Evolutionary conservation across 2,113 vertebrate genomes (phyloP), one percentile per base, ranked within the genome.

Genomic region (Platysternon megacephalum): DNA sequence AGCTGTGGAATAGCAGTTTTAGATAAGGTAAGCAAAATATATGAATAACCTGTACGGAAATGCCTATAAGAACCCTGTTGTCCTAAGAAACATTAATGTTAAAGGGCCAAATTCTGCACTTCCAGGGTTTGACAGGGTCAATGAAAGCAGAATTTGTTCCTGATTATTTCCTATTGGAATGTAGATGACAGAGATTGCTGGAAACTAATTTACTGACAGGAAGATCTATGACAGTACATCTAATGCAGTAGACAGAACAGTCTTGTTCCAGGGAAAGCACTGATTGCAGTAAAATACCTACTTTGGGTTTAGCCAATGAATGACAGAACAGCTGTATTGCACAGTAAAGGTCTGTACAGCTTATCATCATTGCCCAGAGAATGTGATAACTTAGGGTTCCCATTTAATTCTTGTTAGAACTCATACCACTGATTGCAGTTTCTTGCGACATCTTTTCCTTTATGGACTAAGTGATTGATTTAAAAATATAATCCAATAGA

Each of bases 1-100:
- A 99, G 98, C 12, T 97, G 85, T 19, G 98, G 98, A 93, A 97
- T 95, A 61, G 94, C 98, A 1, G 96, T 98, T 88, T 96, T 98
- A 8, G 98, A 98, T 52, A 98, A 98, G 98, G 98, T 99, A 97
- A 96, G 96, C 2, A 2, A 91, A 51, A 32, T 35, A 46, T 35
- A 58, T 48, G 9, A 44, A 61, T 35, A 61, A 4, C n/a, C 39
- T 21, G 22, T 13, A 44, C 11, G 6, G 81, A 49, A 56, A 56
- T 39, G 7, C 21, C 53, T 46, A 49, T 76, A 8, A 35, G 35
- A 58, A 74, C 58, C 84, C 52, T 58, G 39, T 76, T 72, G 46
- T 26, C 4, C 48, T 58, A 49, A 79, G 56, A 81, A 56, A 55
- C 44, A 58, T 87, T 61, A 26, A 26, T 4, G 11, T 76, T 26